Evolutionary conservation across 1,140 invertebrate genomes (phyloP), one percentile per base, ranked within the genome.

Genomic region (Hirudo medicinalis): DNA sequence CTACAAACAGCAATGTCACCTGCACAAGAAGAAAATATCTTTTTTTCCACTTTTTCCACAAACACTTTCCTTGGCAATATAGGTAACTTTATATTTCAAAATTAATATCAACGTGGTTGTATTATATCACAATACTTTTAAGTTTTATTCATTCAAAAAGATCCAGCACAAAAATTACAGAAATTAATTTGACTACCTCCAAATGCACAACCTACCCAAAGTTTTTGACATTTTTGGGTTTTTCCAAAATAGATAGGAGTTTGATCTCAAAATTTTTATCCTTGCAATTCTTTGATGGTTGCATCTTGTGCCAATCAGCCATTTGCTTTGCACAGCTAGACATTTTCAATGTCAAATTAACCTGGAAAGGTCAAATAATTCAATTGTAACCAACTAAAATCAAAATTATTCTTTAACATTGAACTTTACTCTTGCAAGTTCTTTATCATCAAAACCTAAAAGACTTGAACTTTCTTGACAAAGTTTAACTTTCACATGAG

Each of bases 41-140:
- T 78, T 92, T 91, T 83, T 99, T 99, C 94, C 95, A 99, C 81
- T 99, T 99, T 79, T 97, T 96, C 96, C 96, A 99, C 0, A 97
- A 92, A 72, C 89, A 91, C 85, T 97, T 97, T 32, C 96, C 96
- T 76, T 94, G 86, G 11, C 91, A 92, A 83, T 92, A 97, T 29
- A 97, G 85, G 80, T 94, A 89, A 19, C 91, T 93, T 79, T 79
- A n/a, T 25, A 73, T 25, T 67, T 25, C 69, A 54, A 25, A 43
- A 53, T 4, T 63, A 22, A 25, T n/a, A 25, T 63, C 17, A 13
- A 32, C 54, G 25, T 4, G 25, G 20, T 25, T 57, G 54, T 57
- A 57, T 25, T n/a, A 57, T n/a, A 57, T 25, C 25, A 4, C 5
- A n/a, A n/a, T 9, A 25, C 20, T 57, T 57, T 20, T n/a, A 57